Base-by-base conservation (phyloP, 2,797 vertebrate species). In the Caiman crocodilus region DNA sequence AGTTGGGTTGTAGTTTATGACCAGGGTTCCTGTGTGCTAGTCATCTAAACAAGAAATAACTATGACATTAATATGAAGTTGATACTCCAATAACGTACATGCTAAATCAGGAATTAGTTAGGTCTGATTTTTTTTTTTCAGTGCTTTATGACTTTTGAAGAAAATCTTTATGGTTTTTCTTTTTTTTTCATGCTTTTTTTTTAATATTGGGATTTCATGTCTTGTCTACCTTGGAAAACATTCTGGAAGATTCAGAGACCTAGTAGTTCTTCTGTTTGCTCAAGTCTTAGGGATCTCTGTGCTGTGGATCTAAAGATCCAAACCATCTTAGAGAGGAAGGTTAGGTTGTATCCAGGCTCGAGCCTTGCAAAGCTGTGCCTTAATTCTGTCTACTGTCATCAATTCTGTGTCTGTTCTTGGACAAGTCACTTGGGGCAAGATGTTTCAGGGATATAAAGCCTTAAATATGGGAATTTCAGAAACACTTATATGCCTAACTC, bases 261-360 rank as follows among this genome's bases (percentile, higher is more conserved):
- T 23, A 17, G n/a, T 30, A 57, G 89, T 26, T 6, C 28, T 14
- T 10, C 9, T 42, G 73, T 82, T 79, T 42, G 20, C 50, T 82
- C 23, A 26, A 57, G 30, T 7, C 57, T 50, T 74, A 75, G 17
- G 79, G 87, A 6, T 21, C 67, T 23, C 42, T 50, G 56, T 42
- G 4, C 1, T 79, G 7, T 58, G 88, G 26, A 71, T 2, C 0
- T 30, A 25, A 82, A 85, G 26, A 69, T 71, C 42, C 15, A 76
- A 71, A 0, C 0, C n/a, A 30, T 32, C 74, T 73, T 12, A 56
- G 30, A 76, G 14, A 61, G 30, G 30, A 75, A 69, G 71, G 11
- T 64, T 30, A 20, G 21, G 14, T 83, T 86, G 84, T 69, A 78
- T 6, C 73, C 71, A 79, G 9, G 26, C 4, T 1, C 6, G 35